Evolutionary conservation across 2,888 invertebrate species (phyloP).

Genomic region (Lasioglossum figueresi): DNA sequence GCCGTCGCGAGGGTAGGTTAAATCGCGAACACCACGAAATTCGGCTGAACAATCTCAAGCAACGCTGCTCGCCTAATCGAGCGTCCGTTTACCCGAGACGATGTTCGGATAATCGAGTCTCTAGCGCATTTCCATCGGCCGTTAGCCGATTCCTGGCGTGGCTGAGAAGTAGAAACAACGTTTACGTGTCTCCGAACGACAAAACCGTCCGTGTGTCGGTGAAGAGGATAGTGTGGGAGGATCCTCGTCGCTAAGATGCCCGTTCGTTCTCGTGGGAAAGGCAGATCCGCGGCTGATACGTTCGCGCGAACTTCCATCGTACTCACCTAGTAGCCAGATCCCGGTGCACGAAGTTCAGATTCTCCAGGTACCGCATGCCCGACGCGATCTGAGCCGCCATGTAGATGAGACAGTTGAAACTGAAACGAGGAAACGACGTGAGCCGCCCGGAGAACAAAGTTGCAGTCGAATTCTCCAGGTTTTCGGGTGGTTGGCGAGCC

Average conservation of each 20-base stretch:
- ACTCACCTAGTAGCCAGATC: slow-evolving; percentile 92
- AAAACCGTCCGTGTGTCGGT: slow-evolving; percentile 32
- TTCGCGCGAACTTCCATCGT: slow-evolving; percentile 56
- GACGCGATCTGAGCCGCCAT: slow-evolving; percentile 94
- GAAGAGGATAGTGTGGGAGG: slow-evolving; percentile 27
- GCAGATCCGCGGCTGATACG: slow-evolving; percentile 47
- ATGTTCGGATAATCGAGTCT: slow-evolving; percentile 3
- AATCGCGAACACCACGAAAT: neutral
- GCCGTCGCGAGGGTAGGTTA: neutral
- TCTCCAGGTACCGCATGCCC: slow-evolving; percentile 95
- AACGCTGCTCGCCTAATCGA: neutral
- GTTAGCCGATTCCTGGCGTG: neutral
- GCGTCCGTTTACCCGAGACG: neutral
- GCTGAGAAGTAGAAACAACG: slow-evolving; percentile 38
- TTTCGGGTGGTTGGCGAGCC: slow-evolving; percentile 21
- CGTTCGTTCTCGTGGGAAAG: slow-evolving; percentile 62
- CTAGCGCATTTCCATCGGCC: neutral
- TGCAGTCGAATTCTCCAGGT: slow-evolving; percentile 45
- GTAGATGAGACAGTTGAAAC: slow-evolving; percentile 91
- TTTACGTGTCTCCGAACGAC: slow-evolving; percentile 36
- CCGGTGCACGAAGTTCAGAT: slow-evolving; percentile 95
- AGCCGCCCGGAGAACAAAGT: slow-evolving; percentile 57
- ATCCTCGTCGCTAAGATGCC: slow-evolving; percentile 39
- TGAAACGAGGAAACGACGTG: slow-evolving; percentile 81
- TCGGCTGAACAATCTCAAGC: neutral